Evolutionary conservation across 2,888 invertebrate species (phyloP).

Genomic region (Branchinecta sandiegonensis): DNA sequence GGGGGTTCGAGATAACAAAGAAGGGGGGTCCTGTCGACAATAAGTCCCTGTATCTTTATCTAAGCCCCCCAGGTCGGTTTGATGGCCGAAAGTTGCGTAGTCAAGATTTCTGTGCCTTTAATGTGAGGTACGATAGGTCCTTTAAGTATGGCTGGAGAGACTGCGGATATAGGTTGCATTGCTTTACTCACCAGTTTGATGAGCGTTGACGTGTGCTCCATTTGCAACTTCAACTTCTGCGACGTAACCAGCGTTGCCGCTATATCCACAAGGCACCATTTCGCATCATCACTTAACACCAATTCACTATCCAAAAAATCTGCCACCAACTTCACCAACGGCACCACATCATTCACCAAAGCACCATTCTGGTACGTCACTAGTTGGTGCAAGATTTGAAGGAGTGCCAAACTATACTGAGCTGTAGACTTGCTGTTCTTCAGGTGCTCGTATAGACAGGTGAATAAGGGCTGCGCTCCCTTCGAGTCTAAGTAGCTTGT

Average conservation of each 20-base stretch:
- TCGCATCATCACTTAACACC: slow-evolving; percentile 35
- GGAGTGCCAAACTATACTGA: slow-evolving; percentile 32
- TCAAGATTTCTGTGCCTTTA: too few relatives aligned
- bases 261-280: slow-evolving; percentile 42
- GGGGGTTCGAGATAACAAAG: too few relatives aligned
- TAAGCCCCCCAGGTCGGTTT: too few relatives aligned
- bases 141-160: too few relatives aligned
- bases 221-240: slow-evolving; percentile 42
- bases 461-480: slow-evolving; percentile 53
- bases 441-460: slow-evolving; percentile 35
- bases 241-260: slow-evolving; percentile 39
- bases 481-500: slow-evolving; percentile 46
- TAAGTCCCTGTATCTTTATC: too few relatives aligned
- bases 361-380: slow-evolving; percentile 49
- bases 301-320: slow-evolving; percentile 40
- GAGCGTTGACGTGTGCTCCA: slow-evolving; percentile 55
- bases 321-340: slow-evolving; percentile 44
- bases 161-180: too few relatives aligned
- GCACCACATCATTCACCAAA: slow-evolving; percentile 44
- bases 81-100: too few relatives aligned
- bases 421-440: not conserved
- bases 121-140: too few relatives aligned
- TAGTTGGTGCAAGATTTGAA: slow-evolving; percentile 46
- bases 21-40: too few relatives aligned
- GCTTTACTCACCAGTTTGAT: slow-evolving; percentile 40